These are phyloP conservation scores for Xestia c-nigrum DNA, from an alignment of 2,888 invertebrate species.

Conservation along the genomic window DNA sequence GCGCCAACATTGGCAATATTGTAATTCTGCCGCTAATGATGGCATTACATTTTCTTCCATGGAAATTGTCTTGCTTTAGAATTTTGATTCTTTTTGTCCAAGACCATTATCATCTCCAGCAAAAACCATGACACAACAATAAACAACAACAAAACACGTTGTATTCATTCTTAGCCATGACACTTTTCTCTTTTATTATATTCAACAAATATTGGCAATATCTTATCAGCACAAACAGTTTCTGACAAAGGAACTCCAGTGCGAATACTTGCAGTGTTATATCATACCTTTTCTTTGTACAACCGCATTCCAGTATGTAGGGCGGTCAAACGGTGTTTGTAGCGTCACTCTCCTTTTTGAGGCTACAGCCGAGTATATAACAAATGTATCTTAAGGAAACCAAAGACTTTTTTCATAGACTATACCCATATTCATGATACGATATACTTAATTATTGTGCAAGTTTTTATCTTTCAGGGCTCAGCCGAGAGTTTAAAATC, in stretches of 20 bases:
- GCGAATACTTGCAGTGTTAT: slow-evolving; percentile 60
- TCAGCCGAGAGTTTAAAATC: background rate
- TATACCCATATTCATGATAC: background rate
- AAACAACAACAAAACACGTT: slow-evolving; percentile 16
- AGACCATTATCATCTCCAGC: background rate
- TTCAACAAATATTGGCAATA: slow-evolving; percentile 51
- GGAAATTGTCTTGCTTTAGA: no score
- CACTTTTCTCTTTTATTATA: slow-evolving; percentile 14
- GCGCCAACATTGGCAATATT: no score
- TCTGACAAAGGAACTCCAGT: slow-evolving; percentile 56
- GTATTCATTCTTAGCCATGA: slow-evolving; percentile 9
- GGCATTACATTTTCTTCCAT: no score
- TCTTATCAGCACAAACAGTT: slow-evolving; percentile 53
- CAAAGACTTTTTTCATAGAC: background rate
- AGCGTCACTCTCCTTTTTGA: slow-evolving; percentile 7
- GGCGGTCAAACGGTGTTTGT: slow-evolving; percentile 10
- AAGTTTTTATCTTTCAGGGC: background rate
- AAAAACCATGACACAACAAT: background rate
- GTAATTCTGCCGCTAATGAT: no score
- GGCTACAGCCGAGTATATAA: slow-evolving; percentile 5
- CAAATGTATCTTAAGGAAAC: background rate
- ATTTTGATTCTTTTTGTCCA: background rate
- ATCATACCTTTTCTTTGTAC: slow-evolving; percentile 59
- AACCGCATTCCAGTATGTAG: slow-evolving; percentile 60
- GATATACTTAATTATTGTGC: background rate